Evolutionary conservation across 2,113 vertebrate species (phyloP), one percentile per base, ranked within the genome.

Genomic region (Hystrix brachyura): DNA sequence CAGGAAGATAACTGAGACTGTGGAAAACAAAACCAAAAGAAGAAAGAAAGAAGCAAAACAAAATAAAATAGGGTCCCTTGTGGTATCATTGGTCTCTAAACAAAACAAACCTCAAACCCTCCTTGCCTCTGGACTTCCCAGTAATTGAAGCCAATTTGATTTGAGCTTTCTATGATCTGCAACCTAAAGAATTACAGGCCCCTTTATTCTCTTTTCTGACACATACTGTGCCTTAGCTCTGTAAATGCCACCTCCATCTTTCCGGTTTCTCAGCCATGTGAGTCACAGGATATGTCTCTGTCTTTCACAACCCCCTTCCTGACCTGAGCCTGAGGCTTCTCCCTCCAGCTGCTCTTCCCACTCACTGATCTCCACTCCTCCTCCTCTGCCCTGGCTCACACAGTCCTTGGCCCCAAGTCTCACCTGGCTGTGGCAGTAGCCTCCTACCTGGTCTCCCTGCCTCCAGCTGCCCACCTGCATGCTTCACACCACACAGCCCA

Each of bases 371-470:
- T 94, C 72, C 46, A 23, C 18, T 32, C 32, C 80, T 57, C 15
- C 38, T 38, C 51, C 64, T 59, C 83, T 46, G 19, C 25, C 18
- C n/a, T 15, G 3, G 7, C 48, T 25, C 21, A 12, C 55, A 12
- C 0, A 0, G 2, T 23, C 74, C n/a, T 19, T 2, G 19, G 4
- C 48, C 34, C 60, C 13, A 8, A 48, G 38, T 69, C 15, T 27
- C 67, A 62, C 81, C 25, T 53, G 53, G 34, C 14, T 10, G 9
- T 6, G 19, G 38, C 17, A 12, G 23, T 43, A 12, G 34, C 29
- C 53, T 32, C 57, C 34, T 11, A 23, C 1, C 7, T 29, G 78
- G n/a, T 13, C 72, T 72, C 25, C 64, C 80, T 92, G 85, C 34
- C 17, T 60, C 57, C 60, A 12, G 65, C 32, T 57, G 71, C 7